Evolutionary conservation across 2,888 invertebrate genomes (phyloP), one percentile per base, ranked within the genome.

Genomic region (Ischnus inquisitorius): DNA sequence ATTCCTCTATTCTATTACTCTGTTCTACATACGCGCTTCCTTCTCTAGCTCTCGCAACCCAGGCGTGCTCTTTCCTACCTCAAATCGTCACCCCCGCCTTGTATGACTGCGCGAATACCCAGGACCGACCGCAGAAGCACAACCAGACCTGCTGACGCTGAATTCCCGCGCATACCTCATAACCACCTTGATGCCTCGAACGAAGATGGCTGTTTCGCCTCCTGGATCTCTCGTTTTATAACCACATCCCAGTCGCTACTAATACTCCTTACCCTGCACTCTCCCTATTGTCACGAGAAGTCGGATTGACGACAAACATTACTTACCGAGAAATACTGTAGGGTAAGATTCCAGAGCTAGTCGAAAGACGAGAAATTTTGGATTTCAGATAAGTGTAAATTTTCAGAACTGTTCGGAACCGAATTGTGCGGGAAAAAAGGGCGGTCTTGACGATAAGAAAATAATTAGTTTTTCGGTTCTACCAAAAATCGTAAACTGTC

Each of bases 111-210:
- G 19, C 16, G 60, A 34, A 68, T 69, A 14, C 12, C 28, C 60
- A 43, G 41, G 28, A 68, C 54, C 77, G 48, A 77, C 77, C 77
- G 68, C 77, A 77, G 76, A 54, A 76, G 68, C 77, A 62, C 48
- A 68, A 43, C 39, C 60, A 69, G 60, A 77, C 60, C 60, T 69
- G 28, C 60, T 69, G 68, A 60, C 48, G 46, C 34, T 69, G 68
- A 77, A 68, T 68, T 34, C 34, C 39, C 48, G 77, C 77, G 12
- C 68, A 69, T 77, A 60, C 68, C 68, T 77, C 77, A 77, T 54
- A 46, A 77, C 77, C 51, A 60, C 77, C 57, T 46, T 25, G 68
- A 43, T 77, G 60, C 60, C 60, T 60, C 48, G 60, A 48, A 69
- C 19, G 68, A 62, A 60, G 46, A 77, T 77, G 22, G 41, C 46